These are phyloP conservation scores for Apotomis capreana DNA, from an alignment of 2,888 invertebrate species.

Conservation along the genomic window DNA sequence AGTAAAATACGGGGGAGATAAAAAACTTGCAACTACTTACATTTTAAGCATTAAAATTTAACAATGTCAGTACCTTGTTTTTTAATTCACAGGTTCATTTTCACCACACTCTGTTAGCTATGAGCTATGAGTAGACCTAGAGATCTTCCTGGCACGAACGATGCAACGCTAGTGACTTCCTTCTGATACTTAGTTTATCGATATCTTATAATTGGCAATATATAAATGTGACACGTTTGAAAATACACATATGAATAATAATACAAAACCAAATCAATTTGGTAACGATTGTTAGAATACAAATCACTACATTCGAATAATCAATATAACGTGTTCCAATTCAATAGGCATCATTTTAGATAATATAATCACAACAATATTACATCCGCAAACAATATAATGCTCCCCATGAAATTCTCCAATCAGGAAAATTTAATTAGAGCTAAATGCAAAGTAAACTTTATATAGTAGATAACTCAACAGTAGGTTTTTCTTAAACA, in stretches of 20 bases:
- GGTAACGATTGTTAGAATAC: background rate
- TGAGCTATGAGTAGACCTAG: no score
- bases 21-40: constrained; percentile 29
- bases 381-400: constrained; percentile 34
- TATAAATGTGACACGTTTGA: no score
- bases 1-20: constrained; percentile 23
- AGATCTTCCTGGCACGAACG: no score
- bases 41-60: background rate
- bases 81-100: constrained; percentile 1
- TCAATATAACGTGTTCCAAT: background rate
- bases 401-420: constrained; percentile 43
- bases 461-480: constrained; percentile 52
- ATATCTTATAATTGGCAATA: no score
- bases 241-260: no score
- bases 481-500: constrained; percentile 57
- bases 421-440: constrained; percentile 61
- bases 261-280: no score
- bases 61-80: constrained; percentile 7
- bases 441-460: constrained; percentile 54
- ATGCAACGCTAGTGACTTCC: no score
- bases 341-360: constrained; percentile 15
- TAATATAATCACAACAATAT: constrained; percentile 36
- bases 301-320: background rate
- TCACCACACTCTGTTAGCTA: background rate
- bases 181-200: no score